Base-by-base conservation (phyloP, 2,113 vertebrate species). In the Todiramphus saurophagus region DNA sequence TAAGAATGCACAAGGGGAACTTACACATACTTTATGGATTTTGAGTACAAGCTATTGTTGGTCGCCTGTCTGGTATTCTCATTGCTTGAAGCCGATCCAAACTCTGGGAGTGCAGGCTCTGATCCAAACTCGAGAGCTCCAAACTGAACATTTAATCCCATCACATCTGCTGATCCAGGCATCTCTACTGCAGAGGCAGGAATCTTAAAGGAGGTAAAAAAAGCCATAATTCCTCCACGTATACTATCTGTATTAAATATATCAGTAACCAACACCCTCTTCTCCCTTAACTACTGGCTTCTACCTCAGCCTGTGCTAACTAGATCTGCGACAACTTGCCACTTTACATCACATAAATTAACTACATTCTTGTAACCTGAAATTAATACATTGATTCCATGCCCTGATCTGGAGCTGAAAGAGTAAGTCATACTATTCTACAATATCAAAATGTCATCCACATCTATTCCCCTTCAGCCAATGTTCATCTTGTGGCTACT, bases 101-200 rank as follows among this genome's bases (percentile, higher is more conserved):
- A 99, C 63, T 99, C 99, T 8, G 93, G 97, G 59, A 99, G 94
- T 5, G 98, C 97, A 6, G 99, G 98, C 95, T 99, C 99, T 13
- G 99, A 99, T 96, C 99, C 99, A 95, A 99, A 99, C 96, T 99
- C 99, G 56, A 99, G 94, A 39, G 99, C 99, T 55, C 99, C 99
- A 94, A 99, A 99, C 95, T 99, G 99, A 94, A 99, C 98, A 95
- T 99, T 99, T 83, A 99, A 98, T 50, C 98, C 99, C 4, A 98
- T 98, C 63, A 99, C 88, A 35, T 99, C 99, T 19, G 99, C 97
- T 31, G 99, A 98, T 77, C 99, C 99, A 27, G 99, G 99, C 99
- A 99, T 99, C 97, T 99, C 99, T 83, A 99, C 99, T 13, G 99
- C 99, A 46, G 99, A 99, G 56, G 98, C 98, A 74, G 99, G 99